phyloP scores from a whole-genome alignment of 2,113 vertebrate species.

The Actenoides hombroni region DNA sequence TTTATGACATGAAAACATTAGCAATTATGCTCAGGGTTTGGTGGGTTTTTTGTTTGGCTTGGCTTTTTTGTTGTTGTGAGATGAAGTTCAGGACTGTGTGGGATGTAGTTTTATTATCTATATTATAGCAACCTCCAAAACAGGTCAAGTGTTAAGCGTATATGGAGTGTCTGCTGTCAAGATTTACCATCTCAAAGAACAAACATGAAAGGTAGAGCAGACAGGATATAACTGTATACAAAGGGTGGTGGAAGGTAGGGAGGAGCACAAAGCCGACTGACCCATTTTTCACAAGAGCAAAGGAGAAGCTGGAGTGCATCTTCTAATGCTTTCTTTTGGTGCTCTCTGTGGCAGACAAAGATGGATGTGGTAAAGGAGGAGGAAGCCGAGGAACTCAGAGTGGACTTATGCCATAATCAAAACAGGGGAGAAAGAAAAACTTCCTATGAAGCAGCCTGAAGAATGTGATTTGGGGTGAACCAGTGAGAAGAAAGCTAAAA shows the following conservation, averaged over 20 bases:
- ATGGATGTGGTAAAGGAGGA: background rate
- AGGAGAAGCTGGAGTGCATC: background rate
- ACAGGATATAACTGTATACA: background rate
- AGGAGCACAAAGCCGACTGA: background rate
- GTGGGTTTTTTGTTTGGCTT: background rate
- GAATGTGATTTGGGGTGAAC: background rate
- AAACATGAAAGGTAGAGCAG: background rate
- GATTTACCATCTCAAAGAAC: background rate
- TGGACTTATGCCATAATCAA: background rate
- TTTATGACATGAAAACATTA: conserved; percentile 1
- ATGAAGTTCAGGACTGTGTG: background rate
- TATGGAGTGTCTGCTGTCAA: background rate
- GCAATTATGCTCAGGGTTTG: background rate
- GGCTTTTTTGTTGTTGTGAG: background rate
- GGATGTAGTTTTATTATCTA: background rate
- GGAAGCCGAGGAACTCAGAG: background rate
- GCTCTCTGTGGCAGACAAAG: background rate
- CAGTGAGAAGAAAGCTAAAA: background rate
- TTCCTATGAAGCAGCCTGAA: background rate
- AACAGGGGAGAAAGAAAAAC: background rate
- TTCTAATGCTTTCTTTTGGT: background rate
- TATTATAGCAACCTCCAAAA: background rate
- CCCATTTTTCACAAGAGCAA: background rate
- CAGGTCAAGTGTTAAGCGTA: background rate
- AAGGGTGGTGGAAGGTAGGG: background rate